phyloP scores from a whole-genome alignment of 2,797 vertebrate species.

The Arctocebus calabarensis region DNA sequence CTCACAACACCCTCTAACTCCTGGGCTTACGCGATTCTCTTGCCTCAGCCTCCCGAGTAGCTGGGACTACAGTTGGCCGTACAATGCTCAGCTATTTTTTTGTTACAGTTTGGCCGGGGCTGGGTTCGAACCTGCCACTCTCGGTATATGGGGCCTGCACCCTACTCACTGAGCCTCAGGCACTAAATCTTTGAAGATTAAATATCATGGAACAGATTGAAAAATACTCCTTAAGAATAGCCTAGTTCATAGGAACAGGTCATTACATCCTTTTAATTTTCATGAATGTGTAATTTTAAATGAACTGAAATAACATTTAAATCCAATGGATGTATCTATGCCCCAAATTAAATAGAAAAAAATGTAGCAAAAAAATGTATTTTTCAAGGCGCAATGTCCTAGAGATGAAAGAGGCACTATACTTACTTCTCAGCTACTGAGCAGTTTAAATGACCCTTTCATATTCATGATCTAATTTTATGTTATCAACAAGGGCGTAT shows the following conservation, averaged over 20 bases:
- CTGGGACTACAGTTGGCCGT: too few relatives aligned
- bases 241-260: not conserved
- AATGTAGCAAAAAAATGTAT: not conserved
- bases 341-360: not conserved
- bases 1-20: too few relatives aligned
- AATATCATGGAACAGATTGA: not conserved
- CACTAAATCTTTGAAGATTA: conserved; percentile 32
- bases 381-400: not conserved
- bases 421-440: not conserved
- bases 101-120: too few relatives aligned
- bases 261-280: not conserved
- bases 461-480: conserved; percentile 1
- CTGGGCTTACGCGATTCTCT: too few relatives aligned
- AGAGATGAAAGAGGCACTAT: not conserved
- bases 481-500: not conserved
- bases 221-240: not conserved
- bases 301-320: not conserved
- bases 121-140: too few relatives aligned
- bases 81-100: too few relatives aligned
- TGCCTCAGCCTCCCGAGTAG: too few relatives aligned
- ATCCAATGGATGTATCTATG: not conserved
- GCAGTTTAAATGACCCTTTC: not conserved
- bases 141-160: too few relatives aligned
- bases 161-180: too few relatives aligned
- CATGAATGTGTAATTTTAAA: not conserved